Conservation (phyloP, 2,888 invertebrate genomes). For the Mechanitis mazaeus region DNA sequence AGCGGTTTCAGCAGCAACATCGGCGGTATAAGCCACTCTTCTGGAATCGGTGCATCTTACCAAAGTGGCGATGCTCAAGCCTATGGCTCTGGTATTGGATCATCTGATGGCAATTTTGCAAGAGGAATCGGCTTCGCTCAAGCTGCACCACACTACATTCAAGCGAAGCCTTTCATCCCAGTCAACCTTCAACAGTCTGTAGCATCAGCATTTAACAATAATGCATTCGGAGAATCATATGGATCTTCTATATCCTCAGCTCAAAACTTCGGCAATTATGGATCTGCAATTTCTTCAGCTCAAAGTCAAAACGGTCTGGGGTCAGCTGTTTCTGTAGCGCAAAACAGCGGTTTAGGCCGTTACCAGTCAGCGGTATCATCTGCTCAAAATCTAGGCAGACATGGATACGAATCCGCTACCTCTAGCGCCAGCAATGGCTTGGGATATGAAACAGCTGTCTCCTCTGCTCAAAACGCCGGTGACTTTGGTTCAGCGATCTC, state of each 20-base stretch:
- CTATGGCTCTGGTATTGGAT: slow-evolving; percentile 50
- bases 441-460: slow-evolving; percentile 44
- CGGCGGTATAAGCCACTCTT: slow-evolving; percentile 60
- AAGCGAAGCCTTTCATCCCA: slow-evolving; percentile 21
- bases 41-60: slow-evolving; percentile 55
- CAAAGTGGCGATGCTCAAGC: slow-evolving; percentile 53
- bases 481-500: slow-evolving; percentile 42
- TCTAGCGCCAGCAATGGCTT: slow-evolving; percentile 17
- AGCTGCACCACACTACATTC: slow-evolving; percentile 35
- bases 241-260: slow-evolving; percentile 37
- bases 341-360: slow-evolving; percentile 34
- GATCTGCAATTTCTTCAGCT: slow-evolving; percentile 47
- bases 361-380: slow-evolving; percentile 41
- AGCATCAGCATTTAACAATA: slow-evolving; percentile 15
- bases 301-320: slow-evolving; percentile 44
- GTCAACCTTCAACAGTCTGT: slow-evolving; percentile 22
- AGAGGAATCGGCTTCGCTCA: slow-evolving; percentile 55
- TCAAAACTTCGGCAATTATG: slow-evolving; percentile 45
- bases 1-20: slow-evolving; percentile 65
- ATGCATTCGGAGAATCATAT: slow-evolving; percentile 17
- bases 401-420: slow-evolving; percentile 18
- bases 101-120: slow-evolving; percentile 42
- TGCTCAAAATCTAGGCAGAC: slow-evolving; percentile 36
- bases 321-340: slow-evolving; percentile 38
- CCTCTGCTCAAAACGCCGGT: slow-evolving; percentile 43